A percentile compares a stretch with the other conserved stretches of the same genome.
These are phyloP conservation scores for Ptilodon capucinus DNA, from an alignment of 2,888 invertebrate species.

Conservation along the genomic window DNA sequence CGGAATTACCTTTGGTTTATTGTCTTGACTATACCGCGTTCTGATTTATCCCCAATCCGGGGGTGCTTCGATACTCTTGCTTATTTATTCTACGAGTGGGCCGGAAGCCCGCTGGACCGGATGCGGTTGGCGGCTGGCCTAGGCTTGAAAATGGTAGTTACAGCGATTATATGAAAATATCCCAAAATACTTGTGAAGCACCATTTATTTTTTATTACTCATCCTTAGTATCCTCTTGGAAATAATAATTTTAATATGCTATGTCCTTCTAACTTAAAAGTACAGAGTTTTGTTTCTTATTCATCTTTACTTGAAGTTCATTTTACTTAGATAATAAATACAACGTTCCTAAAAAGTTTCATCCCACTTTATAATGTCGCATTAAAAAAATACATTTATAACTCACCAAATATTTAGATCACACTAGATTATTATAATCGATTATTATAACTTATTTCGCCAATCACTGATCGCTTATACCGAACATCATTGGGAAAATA, in stretches of 20 bases:
- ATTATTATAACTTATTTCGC: too few relatives aligned
- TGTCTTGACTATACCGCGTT: constrained; percentile 21
- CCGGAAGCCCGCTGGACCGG: constrained; percentile 39
- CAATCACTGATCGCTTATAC: constrained; percentile 10
- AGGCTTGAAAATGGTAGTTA: background rate
- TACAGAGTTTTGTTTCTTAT: too few relatives aligned
- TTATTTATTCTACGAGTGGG: constrained; percentile 45
- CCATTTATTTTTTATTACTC: background rate
- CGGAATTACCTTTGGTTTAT: constrained; percentile 6
- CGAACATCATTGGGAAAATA: constrained; percentile 25
- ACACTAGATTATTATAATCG: too few relatives aligned
- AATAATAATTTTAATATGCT: too few relatives aligned
- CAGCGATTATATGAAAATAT: background rate
- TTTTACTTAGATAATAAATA: too few relatives aligned
- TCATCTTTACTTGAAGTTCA: too few relatives aligned
- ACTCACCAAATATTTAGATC: too few relatives aligned
- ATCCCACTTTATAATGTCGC: background rate
- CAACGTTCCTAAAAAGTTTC: too few relatives aligned
- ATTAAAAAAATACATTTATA: background rate
- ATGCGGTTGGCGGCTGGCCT: constrained; percentile 19
- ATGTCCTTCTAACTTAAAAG: too few relatives aligned
- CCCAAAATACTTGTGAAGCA: too few relatives aligned
- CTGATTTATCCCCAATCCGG: constrained; percentile 41
- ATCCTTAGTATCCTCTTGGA: too few relatives aligned
- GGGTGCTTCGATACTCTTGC: constrained; percentile 28